Base-by-base conservation (phyloP, 2,797 vertebrate genomes). In the Eidolon dupreanum region DNA sequence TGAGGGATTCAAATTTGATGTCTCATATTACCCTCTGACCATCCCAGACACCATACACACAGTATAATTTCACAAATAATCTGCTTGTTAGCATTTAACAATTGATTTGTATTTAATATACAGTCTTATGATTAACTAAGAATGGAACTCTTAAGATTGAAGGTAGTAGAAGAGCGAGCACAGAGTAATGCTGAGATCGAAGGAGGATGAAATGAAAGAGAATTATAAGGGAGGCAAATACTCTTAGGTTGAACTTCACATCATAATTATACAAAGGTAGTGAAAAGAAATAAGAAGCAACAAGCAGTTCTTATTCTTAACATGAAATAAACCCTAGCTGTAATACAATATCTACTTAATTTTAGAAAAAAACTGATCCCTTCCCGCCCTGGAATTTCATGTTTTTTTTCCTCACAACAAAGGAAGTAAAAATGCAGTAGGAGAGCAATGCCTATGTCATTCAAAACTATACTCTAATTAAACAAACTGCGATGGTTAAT, bases 91-190 rank as follows among this genome's bases (percentile, higher is more conserved):
- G 55, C 22, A 82, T 94, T 63, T 85, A 93, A 93, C n/a, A 49
- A 86, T 20, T 78, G 8, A 75, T 38, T 92, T 83, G 43, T 90
- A 63, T 51, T 84, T 95, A 78, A 93, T 77, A 89, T 63, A 88
- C 28, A 41, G 61, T 82, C 68, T 65, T 86, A 33, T 41, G 38
- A 59, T 55, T 79, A 90, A 90, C 20, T 88, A 63, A 59, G 63
- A n/a, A 46, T 20, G 46, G 57, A 79, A n/a, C 20, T 87, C 43
- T 55, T 86, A 81, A 90, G 51, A 90, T n/a, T 17, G 74, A 71
- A 33, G 28, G 19, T 24, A 53, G 20, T 46, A 74, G 49, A n/a
- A 65, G 81, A 68, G 84, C 63, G 51, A 89, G 43, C 41, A 65
- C 6, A 70, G 36, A 57, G 33, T 88, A 82, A 82, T 68, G 41